Base-by-base conservation (phyloP, 1,140 invertebrate species). In the Leptinotarsa defecta region DNA sequence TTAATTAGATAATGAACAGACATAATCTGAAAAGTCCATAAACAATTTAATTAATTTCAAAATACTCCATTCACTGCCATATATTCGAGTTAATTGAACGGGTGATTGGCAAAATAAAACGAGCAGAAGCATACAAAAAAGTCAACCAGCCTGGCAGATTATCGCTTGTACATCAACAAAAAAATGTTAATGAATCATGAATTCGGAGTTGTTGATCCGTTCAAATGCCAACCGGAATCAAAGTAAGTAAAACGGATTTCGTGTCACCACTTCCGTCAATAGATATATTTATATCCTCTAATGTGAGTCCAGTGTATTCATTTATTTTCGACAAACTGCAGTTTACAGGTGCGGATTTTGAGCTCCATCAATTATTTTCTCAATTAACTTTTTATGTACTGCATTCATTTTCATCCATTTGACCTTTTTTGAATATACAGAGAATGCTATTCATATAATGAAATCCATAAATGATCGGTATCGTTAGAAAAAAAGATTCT, bases 241-340 rank as follows among this genome's bases (percentile, higher is more conserved):
- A 43, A 48, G 22, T 70, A 57, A 70, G 68, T 70, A 70, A 70
- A 70, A 70, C 48, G 68, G 15, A 70, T 70, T 70, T 22, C 68
- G 15, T 70, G 68, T 70, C n/a, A 70, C 43, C 68, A 70, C 48
- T 70, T 68, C 43, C 43, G 15, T 27, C 68, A 52, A 70, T 70
- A 49, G 68, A 48, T 70, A 70, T 70, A 70, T 70, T 70, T 24
- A 70, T 70, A 48, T 19, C 22, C 68, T 22, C 68, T 70, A 70
- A 70, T 70, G 68, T 70, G 48, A 70, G 48, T 70, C 52, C 71
- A 72, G 61, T 62, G 61, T 72, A 62, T 22, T 63, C 61, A 62
- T 62, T 72, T 34, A 63, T 34, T 72, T 72, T 34, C 57, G 20
- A 24, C 71, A 27, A 20, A 67, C 62, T 48, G 8, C 22, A 63